These are phyloP conservation scores for Ecliptopera silaceata DNA, from an alignment of 2,888 invertebrate genomes.

Conservation along the genomic window DNA sequence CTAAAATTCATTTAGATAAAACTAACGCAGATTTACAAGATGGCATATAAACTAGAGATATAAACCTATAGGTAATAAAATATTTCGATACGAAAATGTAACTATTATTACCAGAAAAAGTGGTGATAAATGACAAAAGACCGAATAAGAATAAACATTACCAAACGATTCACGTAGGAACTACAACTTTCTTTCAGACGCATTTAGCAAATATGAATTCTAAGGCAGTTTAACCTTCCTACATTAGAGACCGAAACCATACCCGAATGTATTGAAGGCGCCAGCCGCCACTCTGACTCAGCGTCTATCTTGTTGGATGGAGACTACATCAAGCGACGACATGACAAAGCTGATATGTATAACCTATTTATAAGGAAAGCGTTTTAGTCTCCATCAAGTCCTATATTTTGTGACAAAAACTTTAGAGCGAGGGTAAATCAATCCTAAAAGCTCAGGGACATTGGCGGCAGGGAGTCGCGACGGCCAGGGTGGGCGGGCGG, in stretches of 20 bases:
- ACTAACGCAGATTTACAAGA: conserved; percentile 47
- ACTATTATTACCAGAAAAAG: conserved; percentile 35
- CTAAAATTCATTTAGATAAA: conserved; percentile 71
- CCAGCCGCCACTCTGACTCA: conserved; percentile 65
- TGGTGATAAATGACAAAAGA: conserved; percentile 45
- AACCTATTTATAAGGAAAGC: conserved; percentile 38
- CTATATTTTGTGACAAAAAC: conserved; percentile 7
- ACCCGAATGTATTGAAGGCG: conserved; percentile 61
- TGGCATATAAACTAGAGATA: neutral
- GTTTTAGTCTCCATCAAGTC: conserved; percentile 13
- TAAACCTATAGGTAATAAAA: too few relatives aligned
- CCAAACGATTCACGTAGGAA: conserved; percentile 65
- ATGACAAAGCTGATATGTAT: conserved; percentile 44
- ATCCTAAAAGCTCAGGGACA: neutral
- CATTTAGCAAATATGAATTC: conserved; percentile 70
- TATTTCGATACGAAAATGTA: too few relatives aligned
- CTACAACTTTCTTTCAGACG: conserved; percentile 68
- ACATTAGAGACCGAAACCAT: conserved; percentile 61
- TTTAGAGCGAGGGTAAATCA: conserved; percentile 1
- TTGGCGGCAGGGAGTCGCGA: conserved; percentile 45
- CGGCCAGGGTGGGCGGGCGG: conserved; percentile 40
- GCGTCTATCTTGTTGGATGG: conserved; percentile 45
- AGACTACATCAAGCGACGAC: conserved; percentile 46
- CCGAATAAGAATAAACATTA: conserved; percentile 53
- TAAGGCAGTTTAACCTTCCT: conserved; percentile 67